Evolutionary conservation across 2,888 invertebrate genomes (phyloP), one percentile per base, ranked within the genome.

Genomic region (Drosophila anomelani): DNA sequence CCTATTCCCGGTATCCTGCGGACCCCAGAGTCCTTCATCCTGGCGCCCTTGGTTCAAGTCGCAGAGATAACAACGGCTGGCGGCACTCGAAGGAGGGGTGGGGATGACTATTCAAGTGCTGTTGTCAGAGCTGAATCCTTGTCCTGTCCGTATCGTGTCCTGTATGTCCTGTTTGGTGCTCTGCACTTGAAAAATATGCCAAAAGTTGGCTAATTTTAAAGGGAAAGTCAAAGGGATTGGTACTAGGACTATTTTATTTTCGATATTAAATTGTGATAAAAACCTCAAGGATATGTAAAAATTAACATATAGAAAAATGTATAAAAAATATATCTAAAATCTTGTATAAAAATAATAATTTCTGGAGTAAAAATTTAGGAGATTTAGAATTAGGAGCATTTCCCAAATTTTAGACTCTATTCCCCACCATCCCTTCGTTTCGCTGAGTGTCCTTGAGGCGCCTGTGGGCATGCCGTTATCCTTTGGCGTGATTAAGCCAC

Each of bases 401-500:
- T 1, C 10, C 4, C 34, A 10, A 3, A 4, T 9, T 20, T 2
- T 10, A 15, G 5, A 36, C 1, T 9, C 3, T 5, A 20, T 8
- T 13, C 34, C n/a, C 1, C 6, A 12, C 0, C 6, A n/a, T 29
- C 10, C 26, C 12, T 10, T 23, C 6, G 12, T 54, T 47, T 32
- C 32, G 2, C 59, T 17, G 17, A 70, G 59, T 55, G 41, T 23
- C n/a, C 9, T 38, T 23, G 41, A 58, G 49, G 29, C 64, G 36
- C 34, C 51, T 53, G 51, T 36, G 66, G 51, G 64, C 61, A 57
- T 55, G 67, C 53, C 67, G 58, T 75, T 85, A 87, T 88, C 88
- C 82, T 81, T 85, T 76, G 80, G 79, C 82, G 76, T 89, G 88
- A 89, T 86, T 89, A 89, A 86, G 87, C 80, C 82, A 89, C 83